These are phyloP conservation scores for Beris chalybata DNA, from an alignment of 2,888 invertebrate species.

Conservation along the genomic window DNA sequence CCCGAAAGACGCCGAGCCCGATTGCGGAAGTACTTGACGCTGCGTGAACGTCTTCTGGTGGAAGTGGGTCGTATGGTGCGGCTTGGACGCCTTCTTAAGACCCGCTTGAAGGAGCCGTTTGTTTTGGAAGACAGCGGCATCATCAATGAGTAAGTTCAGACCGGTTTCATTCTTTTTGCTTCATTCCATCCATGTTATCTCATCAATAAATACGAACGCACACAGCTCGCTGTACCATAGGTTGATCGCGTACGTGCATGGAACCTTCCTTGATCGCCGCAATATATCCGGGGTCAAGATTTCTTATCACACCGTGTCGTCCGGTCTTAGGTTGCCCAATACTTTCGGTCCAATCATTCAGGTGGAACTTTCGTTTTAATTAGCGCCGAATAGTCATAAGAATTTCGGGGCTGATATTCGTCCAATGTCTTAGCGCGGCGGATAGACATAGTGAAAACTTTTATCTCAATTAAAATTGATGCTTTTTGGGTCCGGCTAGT, in stretches of 20 bases:
- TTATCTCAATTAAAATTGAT: no score
- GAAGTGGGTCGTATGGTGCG: conserved; percentile 74
- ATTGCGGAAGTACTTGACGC: conserved; percentile 61
- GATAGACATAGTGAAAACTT: no score
- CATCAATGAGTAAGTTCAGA: conserved; percentile 32
- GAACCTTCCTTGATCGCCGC: neutral
- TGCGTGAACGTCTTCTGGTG: conserved; percentile 66
- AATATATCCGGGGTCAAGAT: neutral
- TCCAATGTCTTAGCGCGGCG: no score
- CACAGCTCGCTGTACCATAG: neutral
- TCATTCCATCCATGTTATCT: neutral
- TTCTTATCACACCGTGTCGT: neutral
- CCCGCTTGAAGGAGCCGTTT: conserved; percentile 67
- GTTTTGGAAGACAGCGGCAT: conserved; percentile 48
- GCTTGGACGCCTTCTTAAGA: conserved; percentile 67
- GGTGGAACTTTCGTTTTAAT: no score
- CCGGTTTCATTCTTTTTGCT: conserved; percentile 3
- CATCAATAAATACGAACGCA: conserved; percentile 6
- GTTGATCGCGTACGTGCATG: neutral
- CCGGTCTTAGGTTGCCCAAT: no score
- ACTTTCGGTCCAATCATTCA: neutral
- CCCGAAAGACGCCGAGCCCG: conserved; percentile 55
- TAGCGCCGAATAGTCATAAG: no score
- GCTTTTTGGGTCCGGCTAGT: no score
- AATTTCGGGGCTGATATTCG: no score